Base-by-base conservation (phyloP, 92 coral and sea anemone genomes). In the Muricea muricata region DNA sequence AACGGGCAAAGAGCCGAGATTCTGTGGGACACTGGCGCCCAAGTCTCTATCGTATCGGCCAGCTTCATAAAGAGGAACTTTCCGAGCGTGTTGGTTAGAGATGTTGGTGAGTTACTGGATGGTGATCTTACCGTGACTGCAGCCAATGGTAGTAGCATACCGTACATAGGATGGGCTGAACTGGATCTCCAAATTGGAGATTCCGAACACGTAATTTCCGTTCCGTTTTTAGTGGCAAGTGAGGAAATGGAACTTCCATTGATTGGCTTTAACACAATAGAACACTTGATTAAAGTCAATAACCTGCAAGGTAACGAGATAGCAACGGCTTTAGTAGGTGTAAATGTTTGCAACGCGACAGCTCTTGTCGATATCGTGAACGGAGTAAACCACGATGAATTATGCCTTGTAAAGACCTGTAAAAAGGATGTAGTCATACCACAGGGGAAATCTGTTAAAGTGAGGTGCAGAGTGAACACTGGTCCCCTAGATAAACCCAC, bases 401-500 rank as follows among this genome's bases (percentile, higher is more conserved):
- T 86, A 24, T 89, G 90, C 54, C 65, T 8, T 28, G 45, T 67
- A 6, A 39, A 67, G 41, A 28, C 45, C 32, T 46, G 75, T 11
- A 32, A 39, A 26, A 67, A 21, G 20, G 42, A 39, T 15, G 75
- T 67, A n/a, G n/a, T n/a, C n/a, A n/a, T n/a, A n/a, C n/a, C 21
- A n/a, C 39, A 24, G 20, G 84, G 87, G 35, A 30, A 90, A 73
- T 35, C n/a, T n/a, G n/a, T n/a, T n/a, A n/a, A n/a, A n/a, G n/a
- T n/a, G n/a, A n/a, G n/a, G n/a, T n/a, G n/a, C n/a, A n/a, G n/a
- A n/a, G n/a, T n/a, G n/a, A n/a, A n/a, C n/a, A 63, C 79, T 30
- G 95, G 89, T 15, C 93, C 87, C 57, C 58, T 86, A 10, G 85
- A 92, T 29, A 86, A 83, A 18, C 79, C 66, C 68, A 82, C 90